phyloP scores from a whole-genome alignment of 2,888 invertebrate genomes.

The Acholoe squamosa region DNA sequence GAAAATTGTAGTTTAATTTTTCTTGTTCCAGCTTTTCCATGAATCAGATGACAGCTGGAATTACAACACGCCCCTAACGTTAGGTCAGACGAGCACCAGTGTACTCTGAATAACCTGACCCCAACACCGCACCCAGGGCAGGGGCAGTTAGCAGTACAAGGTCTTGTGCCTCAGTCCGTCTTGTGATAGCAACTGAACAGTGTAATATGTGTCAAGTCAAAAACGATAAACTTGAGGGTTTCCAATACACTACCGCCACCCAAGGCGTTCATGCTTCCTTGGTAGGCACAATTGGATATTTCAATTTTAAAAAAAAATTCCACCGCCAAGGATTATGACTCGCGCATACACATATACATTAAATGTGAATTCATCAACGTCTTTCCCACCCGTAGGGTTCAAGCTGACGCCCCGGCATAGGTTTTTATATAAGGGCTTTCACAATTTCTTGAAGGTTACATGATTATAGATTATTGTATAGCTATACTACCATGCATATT shows the following conservation, averaged over 20 bases:
- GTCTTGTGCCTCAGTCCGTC: background rate
- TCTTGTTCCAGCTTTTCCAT: constrained; percentile 78
- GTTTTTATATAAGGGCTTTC: constrained; percentile 19
- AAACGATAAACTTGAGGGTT: background rate
- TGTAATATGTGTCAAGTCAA: background rate
- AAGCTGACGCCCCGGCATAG: background rate
- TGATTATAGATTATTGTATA: background rate
- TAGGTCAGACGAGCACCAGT: constrained; percentile 52
- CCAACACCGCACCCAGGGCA: background rate
- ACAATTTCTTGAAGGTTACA: background rate
- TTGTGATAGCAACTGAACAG: constrained; percentile 2
- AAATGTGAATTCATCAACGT: background rate
- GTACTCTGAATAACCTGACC: background rate
- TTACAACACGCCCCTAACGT: constrained; percentile 74
- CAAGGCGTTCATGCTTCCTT: background rate
- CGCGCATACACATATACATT: background rate
- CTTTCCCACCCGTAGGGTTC: background rate
- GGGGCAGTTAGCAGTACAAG: background rate
- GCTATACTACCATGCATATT: background rate
- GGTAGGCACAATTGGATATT: too few relatives aligned
- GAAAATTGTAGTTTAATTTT: background rate
- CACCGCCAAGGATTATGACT: background rate
- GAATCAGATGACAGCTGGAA: constrained; percentile 78
- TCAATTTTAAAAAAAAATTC: too few relatives aligned
- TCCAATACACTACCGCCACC: background rate